Evolutionary conservation across 2,888 invertebrate species (phyloP).

Genomic region (Oligia strigilis): DNA sequence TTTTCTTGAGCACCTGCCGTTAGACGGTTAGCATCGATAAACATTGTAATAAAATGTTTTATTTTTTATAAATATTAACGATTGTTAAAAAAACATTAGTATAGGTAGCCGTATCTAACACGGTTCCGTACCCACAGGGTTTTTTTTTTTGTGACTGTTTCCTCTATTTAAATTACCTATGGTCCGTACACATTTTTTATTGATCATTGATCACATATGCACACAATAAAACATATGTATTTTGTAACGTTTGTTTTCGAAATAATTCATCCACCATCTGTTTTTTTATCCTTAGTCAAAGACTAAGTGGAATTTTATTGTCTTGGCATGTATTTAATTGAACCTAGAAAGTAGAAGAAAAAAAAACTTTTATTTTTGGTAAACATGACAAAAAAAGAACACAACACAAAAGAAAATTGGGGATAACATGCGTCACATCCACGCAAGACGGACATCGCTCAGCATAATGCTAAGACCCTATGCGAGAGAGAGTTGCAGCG

Average conservation of each 20-base stretch:
- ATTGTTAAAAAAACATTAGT: slow-evolving; percentile 53
- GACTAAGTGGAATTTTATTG: neutral
- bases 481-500: no score
- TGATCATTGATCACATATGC: slow-evolving; percentile 15
- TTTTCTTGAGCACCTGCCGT: slow-evolving; percentile 62
- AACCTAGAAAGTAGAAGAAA: no score
- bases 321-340: neutral
- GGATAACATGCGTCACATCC: no score
- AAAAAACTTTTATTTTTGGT: no score
- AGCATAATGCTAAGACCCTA: no score
- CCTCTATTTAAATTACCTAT: slow-evolving; percentile 58
- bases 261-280: slow-evolving; percentile 11
- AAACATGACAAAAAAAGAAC: no score
- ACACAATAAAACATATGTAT: slow-evolving; percentile 40
- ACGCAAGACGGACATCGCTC: no score
- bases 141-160: slow-evolving; percentile 34
- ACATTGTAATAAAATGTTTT: slow-evolving; percentile 52
- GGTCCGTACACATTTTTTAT: slow-evolving; percentile 36
- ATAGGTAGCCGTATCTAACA: slow-evolving; percentile 34
- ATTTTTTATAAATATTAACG: slow-evolving; percentile 50
- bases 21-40: slow-evolving; percentile 48
- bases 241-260: slow-evolving; percentile 26
- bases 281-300: neutral
- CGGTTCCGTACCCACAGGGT: slow-evolving; percentile 45
- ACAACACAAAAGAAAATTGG: no score